Conservation (phyloP, 2,797 vertebrate species). For the Steatocranus sp. region DNA sequence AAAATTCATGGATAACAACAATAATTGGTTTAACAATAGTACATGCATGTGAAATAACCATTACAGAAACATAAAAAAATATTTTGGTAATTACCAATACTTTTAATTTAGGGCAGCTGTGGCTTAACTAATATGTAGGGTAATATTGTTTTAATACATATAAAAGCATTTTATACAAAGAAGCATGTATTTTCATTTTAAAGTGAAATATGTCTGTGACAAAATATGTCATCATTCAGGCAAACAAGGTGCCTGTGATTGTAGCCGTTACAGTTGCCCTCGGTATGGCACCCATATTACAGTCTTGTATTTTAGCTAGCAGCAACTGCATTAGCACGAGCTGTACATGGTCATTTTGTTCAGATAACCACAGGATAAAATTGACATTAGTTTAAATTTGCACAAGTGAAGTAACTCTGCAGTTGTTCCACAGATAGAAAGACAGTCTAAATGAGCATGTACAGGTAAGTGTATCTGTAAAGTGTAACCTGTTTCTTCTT, state of each 20-base stretch:
- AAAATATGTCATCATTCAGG: background rate
- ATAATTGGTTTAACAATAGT: background rate
- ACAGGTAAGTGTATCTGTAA: background rate
- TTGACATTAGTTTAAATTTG: background rate
- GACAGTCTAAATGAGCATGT: background rate
- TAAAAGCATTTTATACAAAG: background rate
- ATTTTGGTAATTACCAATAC: background rate
- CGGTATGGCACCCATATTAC: rapidly evolving
- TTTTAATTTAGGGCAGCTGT: background rate
- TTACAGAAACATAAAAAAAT: background rate
- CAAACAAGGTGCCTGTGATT: background rate
- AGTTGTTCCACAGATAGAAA: background rate
- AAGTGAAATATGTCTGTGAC: background rate
- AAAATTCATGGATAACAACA: background rate
- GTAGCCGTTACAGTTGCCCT: background rate
- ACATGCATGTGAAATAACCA: background rate
- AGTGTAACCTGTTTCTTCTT: background rate
- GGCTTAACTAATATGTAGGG: background rate
- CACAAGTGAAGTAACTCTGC: background rate
- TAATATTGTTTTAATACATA: rapidly evolving
- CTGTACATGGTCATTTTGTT: background rate
- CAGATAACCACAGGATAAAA: background rate
- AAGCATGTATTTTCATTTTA: background rate
- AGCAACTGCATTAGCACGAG: rapidly evolving
- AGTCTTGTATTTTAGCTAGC: rapidly evolving